These are phyloP conservation scores for Thryonomys swinderianus DNA, from an alignment of 2,113 vertebrate genomes.

Conservation along the genomic window DNA sequence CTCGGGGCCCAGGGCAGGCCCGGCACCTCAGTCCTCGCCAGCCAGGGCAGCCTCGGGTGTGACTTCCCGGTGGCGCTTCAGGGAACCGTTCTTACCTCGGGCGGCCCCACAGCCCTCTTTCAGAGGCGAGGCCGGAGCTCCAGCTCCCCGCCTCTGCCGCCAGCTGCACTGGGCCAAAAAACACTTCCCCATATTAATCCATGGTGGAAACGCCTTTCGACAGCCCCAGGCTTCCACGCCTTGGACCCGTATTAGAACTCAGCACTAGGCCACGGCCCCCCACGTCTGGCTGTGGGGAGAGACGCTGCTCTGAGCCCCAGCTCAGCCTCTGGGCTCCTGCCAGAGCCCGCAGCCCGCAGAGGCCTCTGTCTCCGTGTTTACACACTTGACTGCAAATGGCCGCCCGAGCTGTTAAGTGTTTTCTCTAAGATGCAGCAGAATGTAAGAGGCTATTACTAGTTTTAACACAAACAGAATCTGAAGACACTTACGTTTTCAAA, in stretches of 20 bases:
- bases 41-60: conserved; percentile 49
- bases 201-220: not conserved
- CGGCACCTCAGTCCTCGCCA: not conserved
- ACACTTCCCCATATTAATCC: not conserved
- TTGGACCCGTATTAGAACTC: not conserved
- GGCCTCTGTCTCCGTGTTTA: not conserved
- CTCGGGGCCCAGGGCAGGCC: not conserved
- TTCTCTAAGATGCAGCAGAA: conserved; percentile 37
- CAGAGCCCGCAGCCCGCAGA: not conserved
- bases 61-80: no score
- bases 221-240: not conserved
- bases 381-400: not conserved
- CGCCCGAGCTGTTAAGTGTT: conserved; percentile 22
- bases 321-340: not conserved
- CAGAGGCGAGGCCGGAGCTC: not conserved
- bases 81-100: not conserved
- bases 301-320: not conserved
- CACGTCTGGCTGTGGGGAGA: rapidly evolving
- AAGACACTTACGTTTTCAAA: conserved; percentile 76
- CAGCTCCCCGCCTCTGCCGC: not conserved
- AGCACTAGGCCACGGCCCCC: rapidly evolving
- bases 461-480: conserved; percentile 71
- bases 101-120: not conserved
- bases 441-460: conserved; percentile 47
- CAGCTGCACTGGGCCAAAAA: not conserved